Percentiles rank a stretch among this genome's conserved stretches.
phyloP scores from a whole-genome alignment of 2,888 invertebrate genomes.

The Tridacna crocea region DNA sequence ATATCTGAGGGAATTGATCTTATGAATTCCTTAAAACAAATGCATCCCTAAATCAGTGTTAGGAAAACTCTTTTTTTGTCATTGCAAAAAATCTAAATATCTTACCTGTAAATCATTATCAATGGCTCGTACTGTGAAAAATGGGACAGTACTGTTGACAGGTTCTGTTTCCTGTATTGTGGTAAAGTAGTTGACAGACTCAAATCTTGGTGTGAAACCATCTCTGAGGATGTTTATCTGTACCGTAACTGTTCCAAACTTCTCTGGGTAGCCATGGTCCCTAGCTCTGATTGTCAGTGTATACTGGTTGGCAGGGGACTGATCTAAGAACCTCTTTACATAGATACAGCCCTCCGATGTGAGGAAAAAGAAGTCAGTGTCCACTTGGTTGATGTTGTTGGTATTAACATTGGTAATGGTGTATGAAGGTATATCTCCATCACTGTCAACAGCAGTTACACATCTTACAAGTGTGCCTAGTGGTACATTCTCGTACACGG shows the following conservation, averaged over 20 bases:
- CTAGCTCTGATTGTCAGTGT: slow-evolving; percentile 65
- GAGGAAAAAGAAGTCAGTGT: slow-evolving; percentile 52
- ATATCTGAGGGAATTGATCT: too few species aligned
- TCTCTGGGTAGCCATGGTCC: slow-evolving; percentile 69
- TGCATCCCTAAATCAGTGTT: too few species aligned
- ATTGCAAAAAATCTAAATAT: too few species aligned
- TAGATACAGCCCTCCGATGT: slow-evolving; percentile 63
- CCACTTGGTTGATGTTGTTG: slow-evolving; percentile 36
- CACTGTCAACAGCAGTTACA: slow-evolving; percentile 84
- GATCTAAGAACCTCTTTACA: slow-evolving; percentile 55
- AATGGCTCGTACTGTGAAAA: slow-evolving; percentile 61
- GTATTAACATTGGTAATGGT: slow-evolving; percentile 39
- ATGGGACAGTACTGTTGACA: slow-evolving; percentile 49
- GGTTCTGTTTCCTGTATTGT: slow-evolving; percentile 62
- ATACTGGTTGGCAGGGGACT: slow-evolving; percentile 46
- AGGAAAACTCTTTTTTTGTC: too few species aligned
- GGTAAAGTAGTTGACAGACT: slow-evolving; percentile 29
- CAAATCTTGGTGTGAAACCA: slow-evolving; percentile 60
- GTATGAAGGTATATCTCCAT: slow-evolving; percentile 66
- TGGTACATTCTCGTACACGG: slow-evolving; percentile 68
- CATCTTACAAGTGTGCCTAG: slow-evolving; percentile 88
- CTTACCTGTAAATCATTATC: slow-evolving; percentile 64
- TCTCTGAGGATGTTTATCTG: slow-evolving; percentile 69
- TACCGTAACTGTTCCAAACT: slow-evolving; percentile 65
- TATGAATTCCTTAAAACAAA: too few species aligned